Conservation (phyloP, 2,797 vertebrate species). For the Epinephelus malabaricus region DNA sequence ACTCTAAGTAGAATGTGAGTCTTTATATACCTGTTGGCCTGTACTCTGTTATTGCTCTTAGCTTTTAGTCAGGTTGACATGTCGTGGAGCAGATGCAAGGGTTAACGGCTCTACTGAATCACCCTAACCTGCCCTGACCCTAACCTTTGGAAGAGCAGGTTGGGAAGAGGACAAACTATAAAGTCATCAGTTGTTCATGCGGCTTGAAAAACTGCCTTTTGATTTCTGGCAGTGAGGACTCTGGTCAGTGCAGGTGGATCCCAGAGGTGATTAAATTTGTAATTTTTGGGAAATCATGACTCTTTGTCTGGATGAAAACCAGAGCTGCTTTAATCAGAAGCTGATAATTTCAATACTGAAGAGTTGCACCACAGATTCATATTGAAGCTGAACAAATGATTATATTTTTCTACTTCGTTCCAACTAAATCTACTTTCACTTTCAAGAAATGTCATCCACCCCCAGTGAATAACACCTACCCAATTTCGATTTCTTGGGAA, state of each 20-base stretch:
- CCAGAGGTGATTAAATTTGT: constrained; percentile 7
- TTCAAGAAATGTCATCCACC: constrained; percentile 29
- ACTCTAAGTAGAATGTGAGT: constrained; percentile 16
- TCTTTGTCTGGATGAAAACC: constrained; percentile 45
- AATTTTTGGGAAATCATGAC: constrained; percentile 23
- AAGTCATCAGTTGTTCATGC: constrained; percentile 45
- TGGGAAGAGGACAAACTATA: constrained; percentile 38
- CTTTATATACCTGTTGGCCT: constrained; percentile 31
- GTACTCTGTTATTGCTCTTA: constrained; percentile 38
- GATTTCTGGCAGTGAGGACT: constrained; percentile 21
- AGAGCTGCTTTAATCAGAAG: constrained; percentile 50
- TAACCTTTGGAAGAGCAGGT: constrained; percentile 21
- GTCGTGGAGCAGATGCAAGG: constrained; percentile 35
- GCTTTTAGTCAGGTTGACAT: constrained; percentile 31
- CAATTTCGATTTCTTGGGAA: not conserved
- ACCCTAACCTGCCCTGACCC: constrained; percentile 14
- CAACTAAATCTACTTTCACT: constrained; percentile 29
- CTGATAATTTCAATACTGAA: constrained; percentile 24
- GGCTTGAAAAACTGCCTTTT: not conserved
- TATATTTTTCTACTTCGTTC: constrained; percentile 39
- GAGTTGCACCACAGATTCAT: constrained; percentile 14
- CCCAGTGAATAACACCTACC: constrained; percentile 24
- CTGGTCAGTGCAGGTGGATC: constrained; percentile 19
- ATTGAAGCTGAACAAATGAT: constrained; percentile 42
- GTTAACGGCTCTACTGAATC: constrained; percentile 21